Conservation (phyloP, 2,888 invertebrate genomes). For the Caenorhabditis plicata region DNA sequence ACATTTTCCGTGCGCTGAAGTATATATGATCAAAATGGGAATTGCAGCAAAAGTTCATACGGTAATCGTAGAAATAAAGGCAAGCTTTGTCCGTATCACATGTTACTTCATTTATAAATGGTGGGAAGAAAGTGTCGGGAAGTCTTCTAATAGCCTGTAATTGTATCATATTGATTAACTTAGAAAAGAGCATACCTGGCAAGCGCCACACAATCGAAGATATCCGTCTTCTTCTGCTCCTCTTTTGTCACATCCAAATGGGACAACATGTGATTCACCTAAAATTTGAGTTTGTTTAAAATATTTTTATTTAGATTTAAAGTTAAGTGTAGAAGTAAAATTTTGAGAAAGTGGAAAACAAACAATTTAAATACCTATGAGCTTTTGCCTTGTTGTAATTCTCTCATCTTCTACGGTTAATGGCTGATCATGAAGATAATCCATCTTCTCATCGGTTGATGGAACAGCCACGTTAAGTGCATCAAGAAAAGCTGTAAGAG, state of each 20-base stretch:
- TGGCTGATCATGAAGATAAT: constrained; percentile 29
- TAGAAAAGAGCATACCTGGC: constrained; percentile 29
- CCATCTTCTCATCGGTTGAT: constrained; percentile 2
- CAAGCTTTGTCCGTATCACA: constrained; percentile 66
- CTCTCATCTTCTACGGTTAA: constrained; percentile 38
- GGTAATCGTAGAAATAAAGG: constrained; percentile 65
- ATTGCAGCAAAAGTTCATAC: constrained; percentile 32
- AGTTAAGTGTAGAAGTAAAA: neutral
- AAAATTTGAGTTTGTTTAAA: constrained; percentile 3
- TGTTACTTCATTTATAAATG: constrained; percentile 66
- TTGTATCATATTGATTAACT: neutral
- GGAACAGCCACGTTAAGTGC: constrained; percentile 12
- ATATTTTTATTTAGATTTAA: too few species aligned
- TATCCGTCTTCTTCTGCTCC: constrained; percentile 65
- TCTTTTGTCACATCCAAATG: constrained; percentile 65
- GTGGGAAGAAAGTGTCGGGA: constrained; percentile 65
- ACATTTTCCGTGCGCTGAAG: constrained; percentile 66
- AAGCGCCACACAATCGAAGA: constrained; percentile 64
- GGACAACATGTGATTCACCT: constrained; percentile 65
- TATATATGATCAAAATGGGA: constrained; percentile 4
- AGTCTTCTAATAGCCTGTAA: constrained; percentile 57
- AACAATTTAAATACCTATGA: constrained; percentile 39
- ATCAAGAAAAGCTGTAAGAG: constrained; percentile 21
- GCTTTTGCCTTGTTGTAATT: constrained; percentile 36
- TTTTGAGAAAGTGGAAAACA: neutral